phyloP scores from a whole-genome alignment of 2,888 invertebrate species.

The Limnephilus marmoratus region DNA sequence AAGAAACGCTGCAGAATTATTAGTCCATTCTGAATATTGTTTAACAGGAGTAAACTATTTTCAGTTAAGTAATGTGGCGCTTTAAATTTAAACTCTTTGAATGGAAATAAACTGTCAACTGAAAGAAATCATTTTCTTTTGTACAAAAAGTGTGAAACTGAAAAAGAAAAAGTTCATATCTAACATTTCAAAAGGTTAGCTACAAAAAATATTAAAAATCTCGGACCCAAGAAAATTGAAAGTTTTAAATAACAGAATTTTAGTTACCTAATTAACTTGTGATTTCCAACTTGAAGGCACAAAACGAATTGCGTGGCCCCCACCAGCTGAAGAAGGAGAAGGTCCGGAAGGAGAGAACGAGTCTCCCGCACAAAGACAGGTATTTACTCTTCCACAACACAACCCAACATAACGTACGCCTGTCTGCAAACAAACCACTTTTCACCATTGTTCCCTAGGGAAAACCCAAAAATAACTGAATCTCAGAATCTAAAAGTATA shows the following conservation, averaged over 20 bases:
- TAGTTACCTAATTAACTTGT: not conserved
- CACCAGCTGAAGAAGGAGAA: slow-evolving; percentile 83
- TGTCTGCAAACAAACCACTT: not conserved
- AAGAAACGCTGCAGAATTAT: not conserved
- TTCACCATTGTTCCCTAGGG: not conserved
- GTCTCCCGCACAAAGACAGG: slow-evolving; percentile 79
- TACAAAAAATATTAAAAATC: not conserved
- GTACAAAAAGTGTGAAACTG: not conserved
- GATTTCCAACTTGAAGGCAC: slow-evolving; percentile 77
- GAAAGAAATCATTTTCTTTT: not conserved
- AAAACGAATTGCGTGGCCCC: slow-evolving; percentile 93
- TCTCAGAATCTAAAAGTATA: not conserved
- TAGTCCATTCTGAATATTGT: not conserved
- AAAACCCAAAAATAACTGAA: not conserved
- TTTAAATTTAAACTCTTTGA: not conserved
- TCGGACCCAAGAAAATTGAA: not conserved
- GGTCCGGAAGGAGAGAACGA: slow-evolving; percentile 77
- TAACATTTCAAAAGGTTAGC: too few relatives aligned
- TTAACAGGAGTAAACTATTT: not conserved
- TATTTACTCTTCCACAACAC: slow-evolving; percentile 69
- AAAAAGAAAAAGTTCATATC: not conserved
- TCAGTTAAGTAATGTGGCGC: not conserved
- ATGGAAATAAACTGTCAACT: not conserved
- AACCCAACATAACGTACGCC: not conserved
- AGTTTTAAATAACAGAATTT: not conserved